Percentiles rank a stretch among this genome's conserved stretches.
Evolutionary conservation across 1,140 invertebrate genomes (phyloP).

Genomic region (Pseudomyrmex cubaensis): DNA sequence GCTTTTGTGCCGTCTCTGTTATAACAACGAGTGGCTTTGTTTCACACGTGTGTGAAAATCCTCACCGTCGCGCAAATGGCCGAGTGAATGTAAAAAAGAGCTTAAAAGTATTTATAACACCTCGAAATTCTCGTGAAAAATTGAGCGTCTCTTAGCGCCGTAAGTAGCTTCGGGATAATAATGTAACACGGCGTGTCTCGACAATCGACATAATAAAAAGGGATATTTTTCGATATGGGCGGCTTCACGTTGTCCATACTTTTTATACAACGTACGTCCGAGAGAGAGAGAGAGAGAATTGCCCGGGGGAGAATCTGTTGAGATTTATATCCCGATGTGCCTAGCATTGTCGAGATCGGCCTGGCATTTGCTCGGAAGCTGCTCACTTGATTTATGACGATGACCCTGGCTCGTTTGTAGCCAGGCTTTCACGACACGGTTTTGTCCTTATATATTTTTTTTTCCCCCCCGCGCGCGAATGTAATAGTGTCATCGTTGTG

Average conservation of each 20-base stretch:
- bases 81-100: no score
- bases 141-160: no score
- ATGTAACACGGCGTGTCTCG: slow-evolving; percentile 28
- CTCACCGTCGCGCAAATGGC: not conserved
- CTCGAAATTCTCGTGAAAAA: no score
- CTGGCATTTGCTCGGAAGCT: slow-evolving; percentile 54
- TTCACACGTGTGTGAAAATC: slow-evolving; percentile 8
- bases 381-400: slow-evolving; percentile 60
- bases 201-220: slow-evolving; percentile 45
- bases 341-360: slow-evolving; percentile 44
- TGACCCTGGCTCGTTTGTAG: slow-evolving; percentile 21
- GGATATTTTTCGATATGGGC: slow-evolving; percentile 18
- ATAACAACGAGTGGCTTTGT: slow-evolving; percentile 1
- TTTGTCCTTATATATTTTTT: not conserved
- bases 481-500: not conserved
- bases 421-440: slow-evolving; percentile 1
- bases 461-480: not conserved
- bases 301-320: slow-evolving; percentile 43
- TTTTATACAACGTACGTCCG: not conserved
- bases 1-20: slow-evolving; percentile 15
- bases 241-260: slow-evolving; percentile 23
- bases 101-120: not conserved
- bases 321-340: slow-evolving; percentile 60
- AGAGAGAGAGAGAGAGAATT: not conserved
- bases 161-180: not conserved